Evolutionary conservation across 2,113 vertebrate species (phyloP).

Genomic region (Chlamydotis undulata): DNA sequence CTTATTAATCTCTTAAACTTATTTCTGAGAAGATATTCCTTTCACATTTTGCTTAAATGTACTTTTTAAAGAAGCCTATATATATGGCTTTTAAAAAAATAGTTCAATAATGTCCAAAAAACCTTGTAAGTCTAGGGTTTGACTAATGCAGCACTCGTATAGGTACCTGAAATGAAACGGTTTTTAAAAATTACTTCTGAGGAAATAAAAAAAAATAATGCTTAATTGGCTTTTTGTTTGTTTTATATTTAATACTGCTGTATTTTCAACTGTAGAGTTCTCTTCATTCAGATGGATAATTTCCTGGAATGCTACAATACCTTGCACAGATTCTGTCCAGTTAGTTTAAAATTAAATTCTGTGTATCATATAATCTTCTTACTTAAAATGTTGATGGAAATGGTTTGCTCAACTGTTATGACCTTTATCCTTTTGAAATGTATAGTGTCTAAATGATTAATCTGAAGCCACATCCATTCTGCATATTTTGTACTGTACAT

Average conservation of each 20-base stretch:
- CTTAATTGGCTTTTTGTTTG: background rate
- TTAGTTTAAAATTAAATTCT: constrained; percentile 41
- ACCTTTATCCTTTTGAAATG: constrained; percentile 64
- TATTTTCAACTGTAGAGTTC: background rate
- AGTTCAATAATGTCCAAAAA: background rate
- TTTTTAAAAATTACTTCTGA: background rate
- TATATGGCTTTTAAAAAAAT: background rate
- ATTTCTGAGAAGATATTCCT: background rate
- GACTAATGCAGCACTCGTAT: background rate
- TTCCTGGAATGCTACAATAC: background rate
- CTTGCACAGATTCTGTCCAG: background rate
- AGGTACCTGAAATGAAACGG: background rate
- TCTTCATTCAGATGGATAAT: background rate
- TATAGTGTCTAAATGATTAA: constrained; percentile 56
- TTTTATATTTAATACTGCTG: background rate
- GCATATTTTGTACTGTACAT: background rate
- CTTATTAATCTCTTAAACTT: background rate
- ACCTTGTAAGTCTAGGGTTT: background rate
- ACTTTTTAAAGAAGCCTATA: background rate
- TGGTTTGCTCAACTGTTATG: constrained; percentile 57
- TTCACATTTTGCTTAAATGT: background rate
- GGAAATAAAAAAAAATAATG: background rate
- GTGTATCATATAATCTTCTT: constrained; percentile 9
- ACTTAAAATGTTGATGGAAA: constrained; percentile 62
- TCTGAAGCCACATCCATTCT: constrained; percentile 27